Evolutionary conservation across 2,888 invertebrate species (phyloP).

Genomic region (Cacoxenus indagator): DNA sequence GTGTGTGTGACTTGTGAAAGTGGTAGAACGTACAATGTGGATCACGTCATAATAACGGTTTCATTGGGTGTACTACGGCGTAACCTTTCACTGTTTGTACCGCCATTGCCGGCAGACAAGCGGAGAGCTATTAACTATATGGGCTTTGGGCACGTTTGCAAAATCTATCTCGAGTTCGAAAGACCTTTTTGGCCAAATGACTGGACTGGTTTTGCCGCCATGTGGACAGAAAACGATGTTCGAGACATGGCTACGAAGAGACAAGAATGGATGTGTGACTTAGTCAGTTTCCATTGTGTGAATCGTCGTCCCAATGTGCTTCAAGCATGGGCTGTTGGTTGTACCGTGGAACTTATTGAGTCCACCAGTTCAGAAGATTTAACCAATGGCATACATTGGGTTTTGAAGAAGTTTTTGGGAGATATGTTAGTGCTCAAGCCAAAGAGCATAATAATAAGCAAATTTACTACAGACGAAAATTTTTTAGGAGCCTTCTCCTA

Average conservation of each 20-base stretch:
- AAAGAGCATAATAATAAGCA: slow-evolving; percentile 70
- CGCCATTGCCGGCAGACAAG: slow-evolving; percentile 71
- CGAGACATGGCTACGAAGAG: slow-evolving; percentile 34
- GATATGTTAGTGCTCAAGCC: slow-evolving; percentile 47
- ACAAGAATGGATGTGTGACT: slow-evolving; percentile 74
- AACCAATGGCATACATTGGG: slow-evolving; percentile 43
- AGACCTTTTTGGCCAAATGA: slow-evolving; percentile 73
- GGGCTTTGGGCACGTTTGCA: slow-evolving; percentile 74
- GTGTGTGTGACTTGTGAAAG: slow-evolving; percentile 55
- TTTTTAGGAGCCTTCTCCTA: slow-evolving; percentile 77
- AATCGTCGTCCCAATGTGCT: slow-evolving; percentile 75
- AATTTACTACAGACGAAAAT: slow-evolving; percentile 75
- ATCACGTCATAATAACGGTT: slow-evolving; percentile 74
- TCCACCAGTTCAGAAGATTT: slow-evolving; percentile 71
- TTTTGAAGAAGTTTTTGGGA: slow-evolving; percentile 54
- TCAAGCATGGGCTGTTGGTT: slow-evolving; percentile 78
- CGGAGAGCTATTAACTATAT: slow-evolving; percentile 72
- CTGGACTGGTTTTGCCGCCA: slow-evolving; percentile 72
- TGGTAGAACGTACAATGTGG: slow-evolving; percentile 68
- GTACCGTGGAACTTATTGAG: slow-evolving; percentile 75
- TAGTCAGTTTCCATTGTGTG: slow-evolving; percentile 78
- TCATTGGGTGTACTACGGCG: slow-evolving; percentile 75
- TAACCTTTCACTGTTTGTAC: slow-evolving; percentile 67
- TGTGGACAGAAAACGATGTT: slow-evolving; percentile 73
- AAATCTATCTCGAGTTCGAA: slow-evolving; percentile 75